Conservation (phyloP, 2,113 vertebrate genomes). For the Entelurus aequoreus region DNA sequence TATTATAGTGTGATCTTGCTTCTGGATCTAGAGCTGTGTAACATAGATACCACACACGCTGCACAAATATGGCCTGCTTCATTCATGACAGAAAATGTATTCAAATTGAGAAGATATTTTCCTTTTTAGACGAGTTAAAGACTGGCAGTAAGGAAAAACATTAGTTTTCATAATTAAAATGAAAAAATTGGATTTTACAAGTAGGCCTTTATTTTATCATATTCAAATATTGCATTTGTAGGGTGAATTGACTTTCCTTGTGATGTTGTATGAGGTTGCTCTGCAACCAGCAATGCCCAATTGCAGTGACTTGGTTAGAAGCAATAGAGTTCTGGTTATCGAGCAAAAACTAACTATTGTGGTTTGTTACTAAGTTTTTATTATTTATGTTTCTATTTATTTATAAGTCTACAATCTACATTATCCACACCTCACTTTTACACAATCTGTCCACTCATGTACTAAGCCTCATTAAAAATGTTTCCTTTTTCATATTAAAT, state of each 20-base stretch:
- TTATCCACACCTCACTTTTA: slow-evolving; percentile 6
- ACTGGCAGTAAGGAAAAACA: no score
- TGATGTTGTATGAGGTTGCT: slow-evolving; percentile 15
- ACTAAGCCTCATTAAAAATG: no score
- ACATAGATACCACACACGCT: background rate
- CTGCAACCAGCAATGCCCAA: slow-evolving; percentile 14
- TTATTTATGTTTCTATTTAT: slow-evolving; percentile 6
- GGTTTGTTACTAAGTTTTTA: slow-evolving; percentile 16
- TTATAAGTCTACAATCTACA: background rate
- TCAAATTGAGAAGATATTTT: no score
- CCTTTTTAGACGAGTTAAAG: no score
- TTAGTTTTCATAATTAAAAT: no score
- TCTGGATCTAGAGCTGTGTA: slow-evolving; percentile 43
- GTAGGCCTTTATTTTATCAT: no score
- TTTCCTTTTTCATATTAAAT: no score
- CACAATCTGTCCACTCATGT: background rate
- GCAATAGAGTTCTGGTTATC: slow-evolving; percentile 14
- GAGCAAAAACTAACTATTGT: slow-evolving; percentile 12
- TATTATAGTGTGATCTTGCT: slow-evolving; percentile 48
- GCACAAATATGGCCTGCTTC: background rate
- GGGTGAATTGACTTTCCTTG: slow-evolving; percentile 15
- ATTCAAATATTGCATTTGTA: background rate
- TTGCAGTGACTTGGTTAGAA: slow-evolving; percentile 1
- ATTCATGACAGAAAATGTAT: background rate
- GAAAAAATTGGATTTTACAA: background rate